Base-by-base conservation (phyloP, 1,140 invertebrate species). In the Cydia strobilella region DNA sequence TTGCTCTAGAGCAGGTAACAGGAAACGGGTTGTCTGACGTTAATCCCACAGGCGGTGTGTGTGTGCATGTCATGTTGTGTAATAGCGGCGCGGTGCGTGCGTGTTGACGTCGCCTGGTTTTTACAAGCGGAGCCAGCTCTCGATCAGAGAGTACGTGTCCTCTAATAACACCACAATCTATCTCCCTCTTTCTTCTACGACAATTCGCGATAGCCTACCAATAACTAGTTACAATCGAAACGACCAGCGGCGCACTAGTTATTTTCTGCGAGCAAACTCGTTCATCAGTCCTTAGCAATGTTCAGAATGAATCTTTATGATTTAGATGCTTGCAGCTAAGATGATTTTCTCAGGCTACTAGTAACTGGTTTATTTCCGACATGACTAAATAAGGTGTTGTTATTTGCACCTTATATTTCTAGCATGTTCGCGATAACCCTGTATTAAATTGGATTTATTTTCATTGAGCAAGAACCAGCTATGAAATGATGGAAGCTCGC, bases 21-120 rank as follows among this genome's bases (percentile, higher is more conserved):
- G 85, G 88, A 90, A 90, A 90, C 89, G 86, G 86, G 89, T 90
- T 86, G 87, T 82, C 79, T 82, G 86, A 84, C 82, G 82, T 85
- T 88, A 90, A 90, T 90, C 88, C 86, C 80, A 80, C 74, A 78
- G 66, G 7, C 23, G 42, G 77, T 63, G 71, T 80, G 80, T 81
- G 77, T 82, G 81, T 76, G 82, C 65, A 69, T 80, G 77, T 81
- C 74, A 75, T 77, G 80, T 81, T 80, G 75, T 80, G 78, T 86
- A 86, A 84, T 87, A 79, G 82, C 72, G 81, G 76, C 75, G 82
- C 69, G 79, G 79, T 79, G 83, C 76, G 72, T 79, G 77, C 78
- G 82, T 86, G 80, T 84, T 76, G 75, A 85, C 80, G 79, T 84
- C 82, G 80, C 79, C 77, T 80, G 77, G 72, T 87, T 86, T 86